Evolutionary conservation across 1,140 invertebrate genomes (phyloP).

Genomic region (Drosophila orosa): DNA sequence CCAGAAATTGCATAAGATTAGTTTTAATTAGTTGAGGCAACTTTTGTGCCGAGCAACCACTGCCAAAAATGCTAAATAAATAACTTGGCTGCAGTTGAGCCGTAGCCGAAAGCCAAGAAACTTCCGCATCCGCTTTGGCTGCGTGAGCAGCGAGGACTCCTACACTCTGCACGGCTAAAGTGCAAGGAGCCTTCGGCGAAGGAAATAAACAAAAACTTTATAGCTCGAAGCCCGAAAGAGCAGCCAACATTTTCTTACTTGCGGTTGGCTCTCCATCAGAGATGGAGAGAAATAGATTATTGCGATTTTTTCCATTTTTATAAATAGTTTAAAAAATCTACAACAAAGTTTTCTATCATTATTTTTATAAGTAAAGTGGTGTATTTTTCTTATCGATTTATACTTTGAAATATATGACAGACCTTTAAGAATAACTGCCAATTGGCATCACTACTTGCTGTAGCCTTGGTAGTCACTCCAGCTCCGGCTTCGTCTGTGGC

Average conservation of each 20-base stretch:
- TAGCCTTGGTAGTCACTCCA: constrained; percentile 4
- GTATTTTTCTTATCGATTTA: neutral
- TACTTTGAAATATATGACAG: neutral
- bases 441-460: constrained; percentile 4
- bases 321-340: too few relatives aligned
- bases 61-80: constrained; percentile 45
- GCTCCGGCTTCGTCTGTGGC: constrained; percentile 17
- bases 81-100: constrained; percentile 45
- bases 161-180: constrained; percentile 2
- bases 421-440: neutral
- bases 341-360: too few relatives aligned
- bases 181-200: constrained; percentile 17
- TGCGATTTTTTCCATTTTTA: neutral
- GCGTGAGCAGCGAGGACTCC: constrained; percentile 17
- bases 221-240: constrained; percentile 13
- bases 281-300: neutral
- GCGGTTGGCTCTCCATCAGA: constrained; percentile 10
- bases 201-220: constrained; percentile 59
- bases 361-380: neutral
- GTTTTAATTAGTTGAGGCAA: constrained; percentile 64
- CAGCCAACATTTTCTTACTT: constrained; percentile 26
- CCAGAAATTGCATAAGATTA: constrained; percentile 56
- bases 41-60: constrained; percentile 7
- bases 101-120: constrained; percentile 26
- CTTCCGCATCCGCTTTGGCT: constrained; percentile 16